A percentile compares a stretch with the other conserved stretches of the same genome.
Conservation (phyloP, 2,888 invertebrate species). For the Meta bourneti region DNA sequence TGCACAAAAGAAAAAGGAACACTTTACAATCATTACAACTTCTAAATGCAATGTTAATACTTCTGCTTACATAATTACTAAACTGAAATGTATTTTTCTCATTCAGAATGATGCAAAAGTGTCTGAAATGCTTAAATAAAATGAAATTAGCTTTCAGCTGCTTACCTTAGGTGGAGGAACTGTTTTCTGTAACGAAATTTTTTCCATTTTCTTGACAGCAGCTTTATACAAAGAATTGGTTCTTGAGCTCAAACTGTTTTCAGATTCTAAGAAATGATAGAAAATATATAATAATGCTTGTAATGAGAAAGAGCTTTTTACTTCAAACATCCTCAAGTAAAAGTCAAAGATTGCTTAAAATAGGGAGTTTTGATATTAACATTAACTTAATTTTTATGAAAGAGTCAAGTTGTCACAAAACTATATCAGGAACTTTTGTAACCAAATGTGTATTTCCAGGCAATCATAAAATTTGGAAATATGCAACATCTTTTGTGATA, state of each 20-base stretch:
- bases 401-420: too few relatives aligned
- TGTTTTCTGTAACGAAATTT: constrained; percentile 41
- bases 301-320: background rate
- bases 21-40: background rate
- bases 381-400: background rate
- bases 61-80: too few relatives aligned
- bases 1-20: background rate
- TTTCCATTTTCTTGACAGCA: constrained; percentile 64
- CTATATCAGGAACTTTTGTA: too few relatives aligned
- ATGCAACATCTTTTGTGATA: too few relatives aligned
- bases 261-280: constrained; percentile 37
- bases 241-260: constrained; percentile 16
- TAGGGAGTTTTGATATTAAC: background rate
- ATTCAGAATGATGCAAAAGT: background rate
- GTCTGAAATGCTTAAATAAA: background rate
- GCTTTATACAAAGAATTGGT: constrained; percentile 50
- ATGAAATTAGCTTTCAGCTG: background rate
- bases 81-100: background rate
- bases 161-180: constrained; percentile 62
- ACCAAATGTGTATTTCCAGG: too few relatives aligned
- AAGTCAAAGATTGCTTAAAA: background rate
- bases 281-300: background rate
- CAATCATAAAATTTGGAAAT: too few relatives aligned
- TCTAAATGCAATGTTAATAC: background rate
- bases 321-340: too few relatives aligned